phyloP scores from a whole-genome alignment of 2,888 invertebrate species.

The Apotomis turbidana region DNA sequence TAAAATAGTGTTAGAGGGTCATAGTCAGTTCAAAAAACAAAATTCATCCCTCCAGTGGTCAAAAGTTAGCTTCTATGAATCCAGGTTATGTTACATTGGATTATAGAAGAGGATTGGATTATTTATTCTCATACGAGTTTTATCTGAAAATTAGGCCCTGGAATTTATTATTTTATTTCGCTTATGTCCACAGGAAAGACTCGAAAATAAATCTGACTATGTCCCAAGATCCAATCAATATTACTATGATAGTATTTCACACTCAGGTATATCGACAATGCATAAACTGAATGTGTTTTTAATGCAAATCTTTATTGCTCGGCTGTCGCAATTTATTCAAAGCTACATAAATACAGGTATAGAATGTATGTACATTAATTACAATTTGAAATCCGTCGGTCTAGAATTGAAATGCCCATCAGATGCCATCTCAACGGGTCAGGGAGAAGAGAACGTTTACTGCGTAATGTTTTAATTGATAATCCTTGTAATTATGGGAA shows the following conservation, averaged over 20 bases:
- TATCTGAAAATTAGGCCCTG: no score
- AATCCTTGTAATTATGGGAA: not conserved
- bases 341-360: not conserved
- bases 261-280: not conserved
- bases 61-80: no score
- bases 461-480: not conserved
- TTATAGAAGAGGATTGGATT: no score
- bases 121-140: no score
- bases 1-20: no score
- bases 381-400: slow-evolving; percentile 22
- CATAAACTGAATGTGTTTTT: not conserved
- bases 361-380: slow-evolving; percentile 18
- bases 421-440: slow-evolving; percentile 34
- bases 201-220: no score
- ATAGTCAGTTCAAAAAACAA: no score
- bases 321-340: slow-evolving; percentile 1
- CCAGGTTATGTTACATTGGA: no score
- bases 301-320: not conserved
- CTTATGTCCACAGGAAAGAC: no score
- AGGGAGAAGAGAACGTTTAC: slow-evolving; percentile 38
- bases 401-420: slow-evolving; percentile 31
- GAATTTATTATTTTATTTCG: no score
- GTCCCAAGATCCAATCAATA: no score
- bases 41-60: no score
- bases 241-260: not conserved